Percentiles rank a stretch among this genome's conserved stretches.
These are phyloP conservation scores for Butorides virescens DNA, from an alignment of 2,113 vertebrate species.

Conservation along the genomic window DNA sequence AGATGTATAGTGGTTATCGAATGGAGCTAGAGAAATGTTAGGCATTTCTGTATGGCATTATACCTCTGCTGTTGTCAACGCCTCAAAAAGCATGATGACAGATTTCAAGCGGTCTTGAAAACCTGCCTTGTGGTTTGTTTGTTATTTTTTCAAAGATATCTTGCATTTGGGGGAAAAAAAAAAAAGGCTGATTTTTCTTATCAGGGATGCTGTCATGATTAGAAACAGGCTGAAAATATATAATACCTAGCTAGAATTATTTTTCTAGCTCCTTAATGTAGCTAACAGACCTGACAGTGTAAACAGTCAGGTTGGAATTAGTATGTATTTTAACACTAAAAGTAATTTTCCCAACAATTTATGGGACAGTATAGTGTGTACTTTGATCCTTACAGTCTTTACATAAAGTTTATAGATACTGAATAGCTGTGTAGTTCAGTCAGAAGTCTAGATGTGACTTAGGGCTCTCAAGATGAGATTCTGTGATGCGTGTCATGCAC, in stretches of 20 bases:
- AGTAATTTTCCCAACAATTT: neutral
- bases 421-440: neutral
- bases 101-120: neutral
- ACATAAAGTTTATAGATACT: neutral
- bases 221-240: neutral
- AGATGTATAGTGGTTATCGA: neutral
- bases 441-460: neutral
- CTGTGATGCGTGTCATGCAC: neutral
- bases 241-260: neutral
- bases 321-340: neutral
- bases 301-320: neutral
- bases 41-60: neutral
- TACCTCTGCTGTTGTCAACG: neutral
- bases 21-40: neutral
- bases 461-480: neutral
- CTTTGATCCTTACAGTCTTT: neutral
- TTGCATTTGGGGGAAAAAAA: neutral
- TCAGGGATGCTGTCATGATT: neutral
- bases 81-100: neutral
- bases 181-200: neutral
- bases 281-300: neutral
- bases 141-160: neutral
- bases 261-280: neutral
- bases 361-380: too few relatives aligned
- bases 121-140: neutral